These are phyloP conservation scores for Fragum sueziense DNA, from an alignment of 2,888 invertebrate species.

Conservation along the genomic window DNA sequence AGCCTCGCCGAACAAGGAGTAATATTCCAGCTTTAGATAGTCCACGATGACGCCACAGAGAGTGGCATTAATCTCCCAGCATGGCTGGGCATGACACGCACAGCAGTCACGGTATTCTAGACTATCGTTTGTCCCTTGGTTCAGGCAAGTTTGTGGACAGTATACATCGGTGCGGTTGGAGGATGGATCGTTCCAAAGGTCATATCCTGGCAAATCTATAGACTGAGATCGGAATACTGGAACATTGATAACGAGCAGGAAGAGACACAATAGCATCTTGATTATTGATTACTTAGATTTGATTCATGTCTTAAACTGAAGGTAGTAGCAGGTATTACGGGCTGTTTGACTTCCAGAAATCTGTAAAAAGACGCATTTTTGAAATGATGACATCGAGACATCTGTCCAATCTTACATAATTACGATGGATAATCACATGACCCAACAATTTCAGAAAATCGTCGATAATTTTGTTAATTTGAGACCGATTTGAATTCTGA, in stretches of 20 bases:
- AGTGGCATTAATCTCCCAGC: conserved; percentile 30
- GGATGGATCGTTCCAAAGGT: neutral
- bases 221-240: neutral
- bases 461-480: no score
- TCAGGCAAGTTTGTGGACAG: conserved; percentile 32
- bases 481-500: no score
- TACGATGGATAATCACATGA: no score
- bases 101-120: conserved; percentile 24
- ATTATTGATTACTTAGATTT: no score
- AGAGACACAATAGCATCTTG: neutral
- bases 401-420: no score
- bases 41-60: conserved; percentile 28
- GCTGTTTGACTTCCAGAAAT: no score
- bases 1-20: conserved; percentile 24
- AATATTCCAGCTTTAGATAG: conserved; percentile 28
- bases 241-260: neutral
- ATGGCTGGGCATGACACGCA: conserved; percentile 26
- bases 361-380: no score
- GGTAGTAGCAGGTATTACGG: no score
- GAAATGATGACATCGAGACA: no score
- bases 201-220: neutral
- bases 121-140: neutral
- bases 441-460: no score
- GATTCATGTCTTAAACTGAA: no score
- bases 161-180: conserved; percentile 8